Evolutionary conservation across 2,888 invertebrate genomes (phyloP).

Genomic region (Clepsis dumicolana): DNA sequence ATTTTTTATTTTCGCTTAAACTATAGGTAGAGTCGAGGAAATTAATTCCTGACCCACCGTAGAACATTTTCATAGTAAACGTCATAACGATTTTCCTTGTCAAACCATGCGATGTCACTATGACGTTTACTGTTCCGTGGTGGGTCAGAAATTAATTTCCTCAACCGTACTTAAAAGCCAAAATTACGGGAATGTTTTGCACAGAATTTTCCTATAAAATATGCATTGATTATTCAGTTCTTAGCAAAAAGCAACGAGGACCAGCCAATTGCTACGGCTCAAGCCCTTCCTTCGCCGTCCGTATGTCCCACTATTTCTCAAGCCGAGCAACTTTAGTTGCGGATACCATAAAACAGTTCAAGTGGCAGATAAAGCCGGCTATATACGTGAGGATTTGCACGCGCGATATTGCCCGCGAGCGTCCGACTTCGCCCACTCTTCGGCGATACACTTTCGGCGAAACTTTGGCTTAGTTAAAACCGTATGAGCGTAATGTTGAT

Average conservation of each 20-base stretch:
- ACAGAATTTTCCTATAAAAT: no score
- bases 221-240: no score
- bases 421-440: constrained; percentile 38
- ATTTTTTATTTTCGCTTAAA: no score
- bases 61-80: no score
- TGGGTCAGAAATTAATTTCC: no score
- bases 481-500: constrained; percentile 1
- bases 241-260: background rate
- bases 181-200: no score
- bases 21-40: no score
- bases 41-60: no score
- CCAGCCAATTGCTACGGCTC: background rate
- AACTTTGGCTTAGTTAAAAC: constrained; percentile 36
- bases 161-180: no score
- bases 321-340: constrained; percentile 60
- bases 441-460: constrained; percentile 31
- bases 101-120: no score
- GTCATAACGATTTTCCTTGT: no score
- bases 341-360: constrained; percentile 69
- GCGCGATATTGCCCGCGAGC: constrained; percentile 43
- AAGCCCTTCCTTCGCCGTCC: constrained; percentile 21
- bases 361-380: constrained; percentile 63
- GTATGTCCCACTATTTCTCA: constrained; percentile 45
- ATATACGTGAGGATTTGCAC: constrained; percentile 58
- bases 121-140: no score